phyloP scores from a whole-genome alignment of 2,113 vertebrate species.

The Centropus bengalensis region DNA sequence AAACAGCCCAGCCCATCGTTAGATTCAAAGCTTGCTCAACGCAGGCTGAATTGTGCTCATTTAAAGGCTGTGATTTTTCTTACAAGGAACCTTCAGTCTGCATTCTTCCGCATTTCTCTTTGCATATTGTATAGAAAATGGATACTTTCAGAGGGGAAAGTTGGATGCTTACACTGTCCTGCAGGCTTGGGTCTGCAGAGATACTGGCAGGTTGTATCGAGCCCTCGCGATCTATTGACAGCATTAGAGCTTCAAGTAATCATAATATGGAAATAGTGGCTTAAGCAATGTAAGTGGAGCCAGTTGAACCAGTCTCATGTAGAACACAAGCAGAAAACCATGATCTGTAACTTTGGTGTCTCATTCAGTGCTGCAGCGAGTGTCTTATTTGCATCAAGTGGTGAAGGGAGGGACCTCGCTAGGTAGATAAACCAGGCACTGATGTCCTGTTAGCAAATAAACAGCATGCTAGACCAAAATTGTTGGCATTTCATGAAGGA shows the following conservation, averaged over 20 bases:
- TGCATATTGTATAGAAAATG: neutral
- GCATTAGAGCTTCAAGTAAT: neutral
- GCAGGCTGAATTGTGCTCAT: accelerated
- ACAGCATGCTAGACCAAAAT: neutral
- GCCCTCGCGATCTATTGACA: neutral
- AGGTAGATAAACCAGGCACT: neutral
- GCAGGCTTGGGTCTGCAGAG: neutral
- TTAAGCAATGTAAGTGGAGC: neutral
- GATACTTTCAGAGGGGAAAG: neutral
- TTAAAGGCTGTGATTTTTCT: neutral
- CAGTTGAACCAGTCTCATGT: neutral
- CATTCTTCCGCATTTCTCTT: neutral
- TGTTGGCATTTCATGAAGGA: neutral
- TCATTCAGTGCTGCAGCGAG: neutral
- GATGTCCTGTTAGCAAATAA: neutral
- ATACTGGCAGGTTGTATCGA: neutral
- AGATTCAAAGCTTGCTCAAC: neutral
- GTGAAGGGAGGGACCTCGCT: neutral
- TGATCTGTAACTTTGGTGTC: neutral
- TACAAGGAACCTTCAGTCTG: neutral
- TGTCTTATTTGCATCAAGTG: neutral
- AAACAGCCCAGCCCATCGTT: neutral
- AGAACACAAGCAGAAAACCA: neutral
- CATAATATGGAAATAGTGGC: neutral
- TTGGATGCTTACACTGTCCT: neutral